Conservation (phyloP, 2,888 invertebrate species). For the Leucophenga maculata region DNA sequence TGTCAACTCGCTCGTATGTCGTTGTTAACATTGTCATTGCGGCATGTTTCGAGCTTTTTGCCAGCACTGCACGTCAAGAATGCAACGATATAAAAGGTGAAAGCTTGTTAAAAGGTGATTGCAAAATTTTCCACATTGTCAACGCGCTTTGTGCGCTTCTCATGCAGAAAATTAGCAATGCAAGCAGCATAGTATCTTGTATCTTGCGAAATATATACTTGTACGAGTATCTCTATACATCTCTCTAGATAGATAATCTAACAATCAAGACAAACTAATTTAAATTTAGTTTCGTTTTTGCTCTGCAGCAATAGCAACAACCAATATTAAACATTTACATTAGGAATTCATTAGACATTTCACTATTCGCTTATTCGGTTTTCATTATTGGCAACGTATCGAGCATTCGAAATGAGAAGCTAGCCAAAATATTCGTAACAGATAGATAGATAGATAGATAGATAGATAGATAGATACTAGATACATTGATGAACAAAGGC, state of each 20-base stretch:
- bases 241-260: no score
- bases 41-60: background rate
- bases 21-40: conserved; percentile 12
- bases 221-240: no score
- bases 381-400: conserved; percentile 7
- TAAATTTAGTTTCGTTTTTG: no score
- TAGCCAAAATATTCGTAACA: background rate
- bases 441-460: no score
- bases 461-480: no score
- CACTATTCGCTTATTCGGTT: background rate
- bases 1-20: conserved; percentile 7
- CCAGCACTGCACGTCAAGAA: background rate
- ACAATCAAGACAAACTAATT: no score
- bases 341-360: background rate
- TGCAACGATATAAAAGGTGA: background rate
- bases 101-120: conserved; percentile 5
- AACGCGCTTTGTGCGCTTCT: background rate
- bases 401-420: background rate
- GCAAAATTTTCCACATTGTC: background rate
- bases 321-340: no score
- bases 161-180: conserved; percentile 2
- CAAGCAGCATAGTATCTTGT: no score
- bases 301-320: no score
- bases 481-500: no score
- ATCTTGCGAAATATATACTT: no score